phyloP scores from a whole-genome alignment of 2,888 invertebrate genomes.

The Campoplex capitator region DNA sequence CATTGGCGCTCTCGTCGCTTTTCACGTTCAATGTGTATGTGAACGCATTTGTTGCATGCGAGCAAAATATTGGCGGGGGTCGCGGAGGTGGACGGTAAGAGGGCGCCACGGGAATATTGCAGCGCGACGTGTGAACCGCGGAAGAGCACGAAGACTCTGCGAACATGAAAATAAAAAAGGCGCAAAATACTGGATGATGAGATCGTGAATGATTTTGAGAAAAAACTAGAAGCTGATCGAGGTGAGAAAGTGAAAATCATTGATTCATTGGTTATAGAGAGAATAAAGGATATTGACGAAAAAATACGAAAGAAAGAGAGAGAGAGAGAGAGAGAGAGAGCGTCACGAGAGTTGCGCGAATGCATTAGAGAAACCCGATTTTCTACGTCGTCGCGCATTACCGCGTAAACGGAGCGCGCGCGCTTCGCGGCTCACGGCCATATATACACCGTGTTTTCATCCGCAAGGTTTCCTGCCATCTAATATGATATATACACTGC shows the following conservation, averaged over 20 bases:
- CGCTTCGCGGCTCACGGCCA: slow-evolving; percentile 35
- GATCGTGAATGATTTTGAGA: slow-evolving; percentile 1
- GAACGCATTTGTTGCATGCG: slow-evolving; percentile 34
- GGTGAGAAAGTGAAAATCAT: not conserved
- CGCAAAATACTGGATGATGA: not conserved
- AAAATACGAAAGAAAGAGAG: too few relatives aligned
- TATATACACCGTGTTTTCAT: slow-evolving; percentile 48
- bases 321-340: not conserved
- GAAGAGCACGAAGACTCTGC: slow-evolving; percentile 27
- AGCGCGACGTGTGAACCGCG: not conserved
- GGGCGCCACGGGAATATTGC: slow-evolving; percentile 38
- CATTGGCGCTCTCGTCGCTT: slow-evolving; percentile 5
- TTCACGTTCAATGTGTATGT: not conserved
- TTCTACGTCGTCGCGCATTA: slow-evolving; percentile 76
- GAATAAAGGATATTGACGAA: slow-evolving; percentile 13
- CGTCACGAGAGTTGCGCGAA: slow-evolving; percentile 1
- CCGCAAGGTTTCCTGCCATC: slow-evolving; percentile 54
- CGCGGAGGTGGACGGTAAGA: slow-evolving; percentile 62
- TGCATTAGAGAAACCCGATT: slow-evolving; percentile 25
- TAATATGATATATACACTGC: slow-evolving; percentile 17
- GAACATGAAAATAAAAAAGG: not conserved
- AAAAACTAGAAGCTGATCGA: not conserved
- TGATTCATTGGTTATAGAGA: not conserved
- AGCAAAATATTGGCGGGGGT: slow-evolving; percentile 57
- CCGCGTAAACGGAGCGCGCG: slow-evolving; percentile 75